Evolutionary conservation across 2,888 invertebrate species (phyloP), one percentile per base, ranked within the genome.

Genomic region (Micoletzkya japonica): DNA sequence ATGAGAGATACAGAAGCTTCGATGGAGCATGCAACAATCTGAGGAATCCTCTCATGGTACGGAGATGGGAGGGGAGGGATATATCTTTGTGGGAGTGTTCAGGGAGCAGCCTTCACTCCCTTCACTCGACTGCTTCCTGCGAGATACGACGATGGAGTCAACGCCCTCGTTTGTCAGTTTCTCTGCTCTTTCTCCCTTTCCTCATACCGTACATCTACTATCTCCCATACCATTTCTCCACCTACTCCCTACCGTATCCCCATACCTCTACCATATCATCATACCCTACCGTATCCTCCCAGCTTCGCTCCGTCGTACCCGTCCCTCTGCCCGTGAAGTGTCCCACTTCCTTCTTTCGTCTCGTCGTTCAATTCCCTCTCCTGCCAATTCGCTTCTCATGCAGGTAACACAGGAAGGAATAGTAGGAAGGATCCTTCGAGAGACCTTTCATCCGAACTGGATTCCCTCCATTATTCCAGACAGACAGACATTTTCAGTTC

Each of bases 11-110:
- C 86, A 90, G 97, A 0, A 91, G 90, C 70, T 90, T 93, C 71
- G 96, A 97, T 86, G 98, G 98, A 0, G 92, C 92, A 32, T 98
- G 98, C 86, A 98, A 98, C 87, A 98, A 98, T 60, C 87, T 89
- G 93, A 74, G 75, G 49, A 68, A 72, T 20, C 68, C 76, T 0
- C 34, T 70, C 49, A 66, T 60, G 73, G 77, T 75, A 24, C 26
- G 69, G 32, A 32, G 28, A 26, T 24, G 17, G n/a, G 1, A 24
- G 39, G 32, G 14, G 39, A 30, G n/a, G 20, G 39, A 49, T 34
- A n/a, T 34, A 52, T 17, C n/a, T 24, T 4, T 7, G 10, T 6
- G 20, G 6, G 6, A n/a, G n/a, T 0, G 91, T 91, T 61, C 93
- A 94, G 93, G 97, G 97, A 6, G 91, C 95, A 0, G 93, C 96